Conservation (phyloP, 2,888 invertebrate genomes). For the Cataglyphis altisquamis region DNA sequence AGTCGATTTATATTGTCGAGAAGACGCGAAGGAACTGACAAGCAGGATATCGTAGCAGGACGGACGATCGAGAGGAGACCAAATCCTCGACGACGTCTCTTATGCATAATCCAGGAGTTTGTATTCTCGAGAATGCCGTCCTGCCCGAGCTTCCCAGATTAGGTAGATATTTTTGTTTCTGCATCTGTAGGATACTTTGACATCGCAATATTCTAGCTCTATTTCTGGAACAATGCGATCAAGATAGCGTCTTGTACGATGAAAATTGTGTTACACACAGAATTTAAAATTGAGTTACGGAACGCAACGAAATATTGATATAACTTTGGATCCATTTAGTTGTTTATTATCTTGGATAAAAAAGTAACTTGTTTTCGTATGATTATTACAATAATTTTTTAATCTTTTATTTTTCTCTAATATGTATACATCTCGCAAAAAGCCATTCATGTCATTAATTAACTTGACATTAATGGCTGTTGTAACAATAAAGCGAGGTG, state of each 20-base stretch:
- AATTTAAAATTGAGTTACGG: neutral
- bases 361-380: neutral
- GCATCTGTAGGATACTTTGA: slow-evolving; percentile 5
- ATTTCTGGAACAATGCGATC: slow-evolving; percentile 21
- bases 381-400: neutral
- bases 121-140: slow-evolving; percentile 60
- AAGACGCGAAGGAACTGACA: slow-evolving; percentile 11
- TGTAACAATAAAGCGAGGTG: neutral
- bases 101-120: slow-evolving; percentile 77
- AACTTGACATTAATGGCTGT: neutral
- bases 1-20: slow-evolving; percentile 25
- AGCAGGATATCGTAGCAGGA: slow-evolving; percentile 29
- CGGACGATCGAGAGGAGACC: slow-evolving; percentile 59
- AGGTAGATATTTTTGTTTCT: slow-evolving; percentile 32
- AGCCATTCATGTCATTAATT: neutral
- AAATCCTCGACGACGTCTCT: slow-evolving; percentile 62
- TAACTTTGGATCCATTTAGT: neutral
- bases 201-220: neutral
- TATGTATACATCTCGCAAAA: neutral
- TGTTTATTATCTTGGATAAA: neutral
- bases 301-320: neutral
- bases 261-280: neutral
- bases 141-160: neutral
- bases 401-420: neutral
- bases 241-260: neutral